Conservation (phyloP, 64 coral and sea anemone genomes). For the Montipora foliosa region DNA sequence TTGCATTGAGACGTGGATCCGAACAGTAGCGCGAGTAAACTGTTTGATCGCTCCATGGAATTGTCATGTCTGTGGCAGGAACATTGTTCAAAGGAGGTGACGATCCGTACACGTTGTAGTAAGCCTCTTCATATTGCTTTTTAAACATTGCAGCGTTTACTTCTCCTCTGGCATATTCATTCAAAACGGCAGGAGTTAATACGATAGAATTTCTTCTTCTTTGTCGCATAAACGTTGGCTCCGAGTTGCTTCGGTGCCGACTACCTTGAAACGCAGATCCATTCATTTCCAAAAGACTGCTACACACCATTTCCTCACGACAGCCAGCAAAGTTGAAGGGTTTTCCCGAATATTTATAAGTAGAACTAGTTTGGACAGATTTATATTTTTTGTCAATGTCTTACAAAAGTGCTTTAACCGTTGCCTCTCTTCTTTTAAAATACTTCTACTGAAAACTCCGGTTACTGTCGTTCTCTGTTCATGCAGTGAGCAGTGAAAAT, state of each 20-base stretch:
- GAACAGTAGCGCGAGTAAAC: slow-evolving; percentile 52
- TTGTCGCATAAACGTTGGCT: background rate
- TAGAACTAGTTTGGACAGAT: slow-evolving; percentile 6
- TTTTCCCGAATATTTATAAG: background rate
- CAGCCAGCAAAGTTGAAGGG: background rate
- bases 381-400: background rate
- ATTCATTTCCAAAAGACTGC: slow-evolving; percentile 57
- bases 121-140: slow-evolving; percentile 86
- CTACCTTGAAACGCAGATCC: background rate
- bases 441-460: background rate
- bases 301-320: slow-evolving; percentile 25
- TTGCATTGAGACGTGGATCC: slow-evolving; percentile 56
- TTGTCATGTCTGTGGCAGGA: slow-evolving; percentile 33
- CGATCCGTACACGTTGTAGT: slow-evolving; percentile 73
- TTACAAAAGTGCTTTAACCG: background rate
- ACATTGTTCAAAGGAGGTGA: slow-evolving; percentile 40
- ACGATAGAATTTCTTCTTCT: slow-evolving; percentile 81
- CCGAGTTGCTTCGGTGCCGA: slow-evolving; percentile 24
- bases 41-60: slow-evolving; percentile 67
- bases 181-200: slow-evolving; percentile 79
- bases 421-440: background rate
- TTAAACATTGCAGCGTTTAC: slow-evolving; percentile 74
- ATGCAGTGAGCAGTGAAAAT: background rate
- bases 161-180: slow-evolving; percentile 74
- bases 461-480: background rate